Evolutionary conservation across 2,797 vertebrate genomes (phyloP), one percentile per base, ranked within the genome.

Genomic region (Gastrophryne carolinensis): DNA sequence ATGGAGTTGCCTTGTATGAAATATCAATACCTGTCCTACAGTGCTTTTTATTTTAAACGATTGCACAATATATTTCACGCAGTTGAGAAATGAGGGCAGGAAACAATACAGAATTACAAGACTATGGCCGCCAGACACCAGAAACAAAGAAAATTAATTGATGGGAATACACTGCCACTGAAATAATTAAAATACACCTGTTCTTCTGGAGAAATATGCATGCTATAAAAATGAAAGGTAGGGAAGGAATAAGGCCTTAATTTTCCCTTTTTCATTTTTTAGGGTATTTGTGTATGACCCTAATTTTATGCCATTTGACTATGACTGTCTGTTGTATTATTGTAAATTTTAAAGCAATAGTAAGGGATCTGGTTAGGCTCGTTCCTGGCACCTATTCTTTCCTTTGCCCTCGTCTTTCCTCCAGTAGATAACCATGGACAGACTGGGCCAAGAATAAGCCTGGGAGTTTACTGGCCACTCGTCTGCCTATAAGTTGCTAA

Each of bases 1-100:
- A 69, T 41, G 52, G 24, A 56, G 66, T 27, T 37, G 34, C 27
- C 34, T 69, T 69, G 52, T 29, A 61, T 49, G 41, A 72, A 72
- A 72, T 61, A 72, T 72, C 69, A 72, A 61, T 60, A 49, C 24
- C 41, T 72, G 56, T 72, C 30, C 15, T 70, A n/a, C 19, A 61
- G 69, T 27, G 47, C 60, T 60, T 27, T 72, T 37, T 50, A 52
- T 61, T 61, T 60, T 72, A 61, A 60, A 60, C 60, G 29, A 71
- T 49, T 71, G 54, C 8, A 44, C 68, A 71, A 44, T 24, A 60
- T 71, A 44, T 26, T 32, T 71, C 15, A 49, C 37, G 3, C 27
- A 30, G 19, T 30, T 71, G 37, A 58, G 68, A 58, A 71, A 71
- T 29, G 54, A 60, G 54, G 57, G 30, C 54, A 27, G 56, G 13